Conservation (phyloP, 2,888 invertebrate species). For the Tanytarsus gracilentus region DNA sequence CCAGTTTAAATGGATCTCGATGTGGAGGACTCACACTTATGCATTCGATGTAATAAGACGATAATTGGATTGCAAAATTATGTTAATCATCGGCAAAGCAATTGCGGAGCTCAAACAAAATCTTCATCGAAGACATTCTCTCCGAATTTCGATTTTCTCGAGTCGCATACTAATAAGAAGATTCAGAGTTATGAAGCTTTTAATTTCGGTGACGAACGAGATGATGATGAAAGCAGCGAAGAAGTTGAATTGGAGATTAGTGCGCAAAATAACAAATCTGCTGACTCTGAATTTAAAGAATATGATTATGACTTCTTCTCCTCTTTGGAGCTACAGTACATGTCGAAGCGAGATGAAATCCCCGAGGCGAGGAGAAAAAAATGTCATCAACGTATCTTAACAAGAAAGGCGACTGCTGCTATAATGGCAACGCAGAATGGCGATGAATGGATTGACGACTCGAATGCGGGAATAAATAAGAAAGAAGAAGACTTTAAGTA, state of each 20-base stretch:
- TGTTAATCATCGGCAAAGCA: constrained; percentile 67
- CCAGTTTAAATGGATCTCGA: constrained; percentile 16
- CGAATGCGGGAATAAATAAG: constrained; percentile 50
- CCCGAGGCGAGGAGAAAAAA: constrained; percentile 42
- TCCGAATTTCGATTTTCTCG: constrained; percentile 28
- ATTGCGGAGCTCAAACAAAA: constrained; percentile 43
- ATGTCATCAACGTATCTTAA: constrained; percentile 44
- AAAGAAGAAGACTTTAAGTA: constrained; percentile 43
- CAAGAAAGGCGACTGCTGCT: constrained; percentile 43
- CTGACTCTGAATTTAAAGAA: constrained; percentile 50
- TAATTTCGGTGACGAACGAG: constrained; percentile 38
- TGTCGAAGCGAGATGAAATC: constrained; percentile 47
- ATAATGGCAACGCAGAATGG: constrained; percentile 41
- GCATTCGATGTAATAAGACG: constrained; percentile 76
- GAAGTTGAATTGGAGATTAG: constrained; percentile 30
- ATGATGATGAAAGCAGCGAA: constrained; percentile 11
- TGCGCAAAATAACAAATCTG: constrained; percentile 34
- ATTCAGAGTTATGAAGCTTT: constrained; percentile 35
- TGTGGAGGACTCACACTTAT: constrained; percentile 52
- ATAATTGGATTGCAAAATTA: constrained; percentile 80
- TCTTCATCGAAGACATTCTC: constrained; percentile 34
- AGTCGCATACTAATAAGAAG: constrained; percentile 23
- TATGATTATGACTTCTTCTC: constrained; percentile 83
- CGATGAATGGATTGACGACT: constrained; percentile 44
- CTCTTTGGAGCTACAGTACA: constrained; percentile 69